Percentiles rank a stretch among this genome's conserved stretches.
Evolutionary conservation across 2,797 vertebrate genomes (phyloP).

Genomic region (Cyprinella venusta): DNA sequence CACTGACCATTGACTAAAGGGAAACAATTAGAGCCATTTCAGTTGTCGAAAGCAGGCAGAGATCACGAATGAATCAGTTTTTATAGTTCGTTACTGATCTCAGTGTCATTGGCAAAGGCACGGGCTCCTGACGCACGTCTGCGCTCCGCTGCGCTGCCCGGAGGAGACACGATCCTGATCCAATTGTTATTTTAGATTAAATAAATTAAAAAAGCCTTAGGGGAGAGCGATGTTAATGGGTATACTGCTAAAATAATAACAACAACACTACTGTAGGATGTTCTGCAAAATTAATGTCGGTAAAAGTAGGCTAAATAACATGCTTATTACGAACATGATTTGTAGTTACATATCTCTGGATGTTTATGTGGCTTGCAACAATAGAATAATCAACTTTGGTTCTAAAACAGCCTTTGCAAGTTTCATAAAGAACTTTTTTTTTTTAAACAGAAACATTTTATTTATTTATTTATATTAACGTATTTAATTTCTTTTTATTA

Average conservation of each 20-base stretch:
- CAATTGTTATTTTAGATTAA: slow-evolving; percentile 53
- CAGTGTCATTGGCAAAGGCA: slow-evolving; percentile 24
- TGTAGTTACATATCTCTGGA: neutral
- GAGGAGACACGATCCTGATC: slow-evolving; percentile 46
- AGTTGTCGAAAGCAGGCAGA: neutral
- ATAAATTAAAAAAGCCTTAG: slow-evolving; percentile 33
- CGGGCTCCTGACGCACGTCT: slow-evolving; percentile 35
- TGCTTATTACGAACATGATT: neutral
- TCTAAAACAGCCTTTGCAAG: neutral
- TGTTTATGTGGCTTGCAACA: neutral
- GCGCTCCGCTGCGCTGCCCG: slow-evolving; percentile 29
- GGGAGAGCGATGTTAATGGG: neutral
- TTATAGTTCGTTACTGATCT: neutral
- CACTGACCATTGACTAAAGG: neutral
- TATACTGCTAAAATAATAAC: neutral
- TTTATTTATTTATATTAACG: no score
- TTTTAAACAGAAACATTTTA: no score
- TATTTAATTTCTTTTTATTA: neutral
- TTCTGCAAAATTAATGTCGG: neutral
- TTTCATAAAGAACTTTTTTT: neutral
- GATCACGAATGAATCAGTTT: neutral
- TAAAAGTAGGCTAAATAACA: slow-evolving; percentile 1
- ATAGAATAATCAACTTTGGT: neutral
- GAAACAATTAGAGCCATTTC: neutral
- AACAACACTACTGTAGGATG: neutral